Percentiles rank a stretch among this genome's conserved stretches.
These are phyloP conservation scores for Nematostella vectensis DNA, from an alignment of 92 coral and sea anemone species.

Conservation along the genomic window DNA sequence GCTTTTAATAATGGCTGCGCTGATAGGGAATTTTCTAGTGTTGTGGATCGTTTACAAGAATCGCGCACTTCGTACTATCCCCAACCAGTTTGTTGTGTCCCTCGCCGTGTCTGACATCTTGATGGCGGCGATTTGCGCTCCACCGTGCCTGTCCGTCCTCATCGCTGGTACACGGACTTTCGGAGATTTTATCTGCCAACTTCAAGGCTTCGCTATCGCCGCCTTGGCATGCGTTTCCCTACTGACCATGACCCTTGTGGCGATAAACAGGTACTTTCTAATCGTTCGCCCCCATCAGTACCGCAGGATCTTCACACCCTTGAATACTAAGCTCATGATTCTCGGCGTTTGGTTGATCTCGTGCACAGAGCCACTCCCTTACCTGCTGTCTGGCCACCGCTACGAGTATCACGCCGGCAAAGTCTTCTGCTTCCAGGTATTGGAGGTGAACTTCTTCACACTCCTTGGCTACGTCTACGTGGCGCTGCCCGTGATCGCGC, in stretches of 20 bases:
- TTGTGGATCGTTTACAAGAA: slow-evolving; percentile 67
- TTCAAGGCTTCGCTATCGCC: slow-evolving; percentile 57
- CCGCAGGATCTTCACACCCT: slow-evolving; percentile 40
- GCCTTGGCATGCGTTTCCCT: slow-evolving; percentile 61
- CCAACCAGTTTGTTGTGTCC: slow-evolving; percentile 55
- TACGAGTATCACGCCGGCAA: slow-evolving; percentile 73
- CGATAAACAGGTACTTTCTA: slow-evolving; percentile 62
- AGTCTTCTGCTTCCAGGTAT: slow-evolving; percentile 72
- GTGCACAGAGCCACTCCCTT: slow-evolving; percentile 60
- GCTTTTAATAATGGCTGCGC: slow-evolving; percentile 34
- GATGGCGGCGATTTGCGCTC: slow-evolving; percentile 60
- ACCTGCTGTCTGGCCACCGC: slow-evolving; percentile 53
- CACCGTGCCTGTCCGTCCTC: slow-evolving; percentile 62
- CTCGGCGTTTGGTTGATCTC: slow-evolving; percentile 48
- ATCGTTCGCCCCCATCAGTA: slow-evolving; percentile 68
- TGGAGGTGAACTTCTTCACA: slow-evolving; percentile 61
- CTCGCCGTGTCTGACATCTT: slow-evolving; percentile 49
- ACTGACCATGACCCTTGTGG: slow-evolving; percentile 56
- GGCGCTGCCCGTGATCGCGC: slow-evolving; percentile 37
- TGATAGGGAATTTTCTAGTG: slow-evolving; percentile 49
- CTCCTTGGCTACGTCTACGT: slow-evolving; percentile 54
- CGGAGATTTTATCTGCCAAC: slow-evolving; percentile 65
- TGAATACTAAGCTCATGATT: slow-evolving; percentile 53
- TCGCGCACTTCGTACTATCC: slow-evolving; percentile 52
- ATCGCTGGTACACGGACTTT: slow-evolving; percentile 51